Evolutionary conservation across 2,797 vertebrate species (phyloP), one percentile per base, ranked within the genome.

Genomic region (Helostoma temminkii): DNA sequence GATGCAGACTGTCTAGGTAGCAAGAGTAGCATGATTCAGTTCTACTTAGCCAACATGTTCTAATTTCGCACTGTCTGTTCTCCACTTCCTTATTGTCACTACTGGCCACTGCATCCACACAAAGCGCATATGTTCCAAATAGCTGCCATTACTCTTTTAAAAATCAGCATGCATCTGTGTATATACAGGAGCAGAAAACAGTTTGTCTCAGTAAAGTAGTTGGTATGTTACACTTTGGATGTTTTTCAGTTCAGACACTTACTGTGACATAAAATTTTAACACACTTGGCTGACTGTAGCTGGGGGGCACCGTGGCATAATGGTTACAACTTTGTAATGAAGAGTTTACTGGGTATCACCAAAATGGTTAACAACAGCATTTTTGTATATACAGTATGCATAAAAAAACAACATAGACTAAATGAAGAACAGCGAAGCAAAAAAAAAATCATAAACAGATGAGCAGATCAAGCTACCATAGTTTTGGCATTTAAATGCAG

Each of bases 401-500:
- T 37, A 49, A 42, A 56, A 3, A 34, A 2, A 4, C 9, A 43
- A 21, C 36, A 30, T 0, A 6, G 11, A 39, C 18, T 45, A 10
- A 25, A 28, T 1, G 25, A 25, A 2, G 34, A 10, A 36, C 16
- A 43, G 34, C 32, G 32, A 30, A 48, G 15, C 46, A 36, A 59
- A 21, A 53, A 18, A 28, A 37, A 46, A 16, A 50, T 49, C 55
- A 59, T 61, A 71, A 83, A 68, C 79, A 63, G 67, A 74, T 55
- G 37, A 50, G 71, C 72, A n/a, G n/a, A n/a, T 82, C 68, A 54
- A 53, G 10, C 68, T 50, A 19, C 48, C 64, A 52, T 64, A 63
- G 56, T 71, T 75, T 72, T 24, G 34, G 54, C 45, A 83, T 87
- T 83, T 80, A 74, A 77, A 88, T 85, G 65, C 70, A 50, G 74